phyloP scores from a whole-genome alignment of 2,113 vertebrate species.

The Solea senegalensis region DNA sequence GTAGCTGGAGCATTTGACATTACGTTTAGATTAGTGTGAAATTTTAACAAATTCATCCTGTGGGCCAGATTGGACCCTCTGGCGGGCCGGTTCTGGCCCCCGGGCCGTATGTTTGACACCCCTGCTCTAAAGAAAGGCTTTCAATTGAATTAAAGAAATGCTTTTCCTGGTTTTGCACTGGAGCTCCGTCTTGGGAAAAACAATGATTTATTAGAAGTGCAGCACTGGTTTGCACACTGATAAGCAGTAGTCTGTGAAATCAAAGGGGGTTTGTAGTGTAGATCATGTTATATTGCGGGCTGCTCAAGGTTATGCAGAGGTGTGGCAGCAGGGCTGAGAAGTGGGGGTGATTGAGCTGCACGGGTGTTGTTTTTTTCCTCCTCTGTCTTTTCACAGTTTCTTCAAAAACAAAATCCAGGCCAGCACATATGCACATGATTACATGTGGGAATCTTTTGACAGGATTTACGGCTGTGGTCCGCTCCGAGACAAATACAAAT shows the following conservation, averaged over 20 bases:
- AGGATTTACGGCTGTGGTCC: constrained; percentile 33
- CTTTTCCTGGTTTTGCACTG: constrained; percentile 56
- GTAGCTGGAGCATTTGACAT: no score
- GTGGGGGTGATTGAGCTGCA: background rate
- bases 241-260: constrained; percentile 45
- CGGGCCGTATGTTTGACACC: no score
- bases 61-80: no score
- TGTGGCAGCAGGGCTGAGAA: background rate
- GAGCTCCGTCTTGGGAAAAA: constrained; percentile 31
- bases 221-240: constrained; percentile 32
- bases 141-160: constrained; percentile 56
- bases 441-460: constrained; percentile 25
- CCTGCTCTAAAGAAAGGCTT: constrained; percentile 46
- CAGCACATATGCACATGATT: constrained; percentile 36
- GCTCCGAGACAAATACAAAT: constrained; percentile 18
- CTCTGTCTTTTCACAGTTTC: constrained; percentile 20
- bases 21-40: no score
- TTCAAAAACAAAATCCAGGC: constrained; percentile 38
- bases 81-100: no score
- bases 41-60: no score
- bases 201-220: constrained; percentile 22
- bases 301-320: constrained; percentile 9
- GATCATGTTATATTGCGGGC: constrained; percentile 23
- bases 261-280: background rate
- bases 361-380: background rate